Evolutionary conservation across 2,888 invertebrate genomes (phyloP), one percentile per base, ranked within the genome.

Genomic region (Troglohyphantes excavatus): DNA sequence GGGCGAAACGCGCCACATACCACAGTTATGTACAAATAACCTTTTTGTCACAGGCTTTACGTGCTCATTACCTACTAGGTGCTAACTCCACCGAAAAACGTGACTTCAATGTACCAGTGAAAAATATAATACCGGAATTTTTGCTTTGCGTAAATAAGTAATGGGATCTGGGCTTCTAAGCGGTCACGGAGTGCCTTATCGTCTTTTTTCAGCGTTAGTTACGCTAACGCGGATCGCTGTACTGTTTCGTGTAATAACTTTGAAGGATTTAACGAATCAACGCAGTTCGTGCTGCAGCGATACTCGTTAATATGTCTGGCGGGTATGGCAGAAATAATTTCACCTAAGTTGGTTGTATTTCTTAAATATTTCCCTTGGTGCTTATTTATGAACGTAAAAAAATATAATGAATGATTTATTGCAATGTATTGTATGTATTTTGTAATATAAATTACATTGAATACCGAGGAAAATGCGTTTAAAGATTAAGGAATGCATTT

Each of bases 91-190:
- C 7, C 2, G 13, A 27, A 13, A 81, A 68, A 81, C 79, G 79
- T 81, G 79, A 81, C 79, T 21, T 6, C 46, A 17, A 67, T 53
- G 2, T 26, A 21, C 7, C 26, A 26, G 39, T 65, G 23, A 78
- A 78, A 78, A 65, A 43, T 65, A 65, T 78, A 61, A 65, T 65
- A 39, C 63, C 33, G 21, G 78, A 78, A 78, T 43, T 78, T 75
- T 78, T 46, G 53, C 68, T 53, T 11, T 46, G 13, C 68, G 27
- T 82, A 70, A 82, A 82, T 82, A 82, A 72, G 68, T 82, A 39
- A 82, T 82, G 72, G 19, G 59, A 61, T n/a, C 82, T 33, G 39
- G 61, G 72, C 33, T n/a, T 39, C 26, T 82, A 72, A 82, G 59
- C 33, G 68, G 82, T 72, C 81, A 81, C 81, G 81, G 29, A 68